These are phyloP conservation scores for Clarias magur DNA, from an alignment of 2,113 vertebrate genomes.

Conservation along the genomic window DNA sequence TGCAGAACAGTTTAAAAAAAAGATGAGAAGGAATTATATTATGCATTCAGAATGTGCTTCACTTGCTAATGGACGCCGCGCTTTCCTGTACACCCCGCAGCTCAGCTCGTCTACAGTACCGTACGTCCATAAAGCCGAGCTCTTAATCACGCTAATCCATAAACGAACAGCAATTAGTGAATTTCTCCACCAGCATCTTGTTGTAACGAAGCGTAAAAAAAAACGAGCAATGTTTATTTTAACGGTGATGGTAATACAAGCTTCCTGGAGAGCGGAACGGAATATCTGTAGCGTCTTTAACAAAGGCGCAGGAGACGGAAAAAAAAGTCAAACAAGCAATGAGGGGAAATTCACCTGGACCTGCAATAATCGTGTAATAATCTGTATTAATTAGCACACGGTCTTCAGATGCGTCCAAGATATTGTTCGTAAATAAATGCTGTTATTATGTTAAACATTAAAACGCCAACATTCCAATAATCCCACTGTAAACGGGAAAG, in stretches of 20 bases:
- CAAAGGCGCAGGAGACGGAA: not conserved
- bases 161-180: conserved; percentile 51
- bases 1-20: not conserved
- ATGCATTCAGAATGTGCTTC: conserved; percentile 18
- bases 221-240: not conserved
- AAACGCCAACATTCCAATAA: not conserved
- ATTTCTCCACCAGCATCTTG: conserved; percentile 23
- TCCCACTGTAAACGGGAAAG: not conserved
- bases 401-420: not conserved
- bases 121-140: conserved; percentile 30
- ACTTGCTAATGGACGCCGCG: conserved; percentile 39
- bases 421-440: not conserved
- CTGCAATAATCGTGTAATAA: not conserved
- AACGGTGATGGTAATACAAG: not conserved
- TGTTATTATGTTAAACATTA: not conserved
- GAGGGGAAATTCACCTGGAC: not conserved
- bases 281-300: not conserved
- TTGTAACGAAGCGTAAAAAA: conserved; percentile 33
- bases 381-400: not conserved
- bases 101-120: not conserved
- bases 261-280: conserved; percentile 7
- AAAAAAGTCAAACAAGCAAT: not conserved
- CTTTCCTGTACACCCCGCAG: conserved; percentile 33
- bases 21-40: not conserved
- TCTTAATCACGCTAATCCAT: conserved; percentile 60